A percentile compares a stretch with the other conserved stretches of the same genome.
Evolutionary conservation across 2,888 invertebrate genomes (phyloP).

Genomic region (Brachycybe producta): DNA sequence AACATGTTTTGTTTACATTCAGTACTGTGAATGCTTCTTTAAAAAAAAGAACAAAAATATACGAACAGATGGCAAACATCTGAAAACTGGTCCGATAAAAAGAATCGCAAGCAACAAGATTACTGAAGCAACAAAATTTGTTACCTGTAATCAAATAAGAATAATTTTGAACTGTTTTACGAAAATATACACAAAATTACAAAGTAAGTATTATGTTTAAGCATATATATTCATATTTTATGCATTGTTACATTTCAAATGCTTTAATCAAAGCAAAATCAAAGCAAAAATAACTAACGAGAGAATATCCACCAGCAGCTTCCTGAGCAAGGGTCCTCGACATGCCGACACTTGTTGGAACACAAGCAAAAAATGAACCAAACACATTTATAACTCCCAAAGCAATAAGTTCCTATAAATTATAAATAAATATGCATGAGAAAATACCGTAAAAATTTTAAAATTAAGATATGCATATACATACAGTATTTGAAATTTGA

Average conservation of each 20-base stretch:
- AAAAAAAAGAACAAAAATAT: conserved; percentile 7
- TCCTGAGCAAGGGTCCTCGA: conserved; percentile 13
- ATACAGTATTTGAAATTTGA: no score
- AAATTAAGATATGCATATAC: not conserved
- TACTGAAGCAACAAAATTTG: conserved; percentile 61
- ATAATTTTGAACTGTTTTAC: not conserved
- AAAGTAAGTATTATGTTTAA: not conserved
- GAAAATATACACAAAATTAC: not conserved
- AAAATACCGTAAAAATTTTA: not conserved
- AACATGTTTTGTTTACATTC: not conserved
- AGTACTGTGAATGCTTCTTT: conserved; percentile 5
- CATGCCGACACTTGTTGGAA: conserved; percentile 10
- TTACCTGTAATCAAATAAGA: conserved; percentile 43
- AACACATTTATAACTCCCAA: conserved; percentile 10
- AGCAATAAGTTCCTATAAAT: conserved; percentile 13
- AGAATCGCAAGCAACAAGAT: conserved; percentile 65
- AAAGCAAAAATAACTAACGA: conserved; percentile 2
- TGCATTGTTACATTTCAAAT: not conserved
- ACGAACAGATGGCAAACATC: conserved; percentile 60
- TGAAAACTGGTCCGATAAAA: conserved; percentile 78
- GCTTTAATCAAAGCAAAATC: not conserved
- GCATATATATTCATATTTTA: not conserved
- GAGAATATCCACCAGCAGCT: conserved; percentile 9
- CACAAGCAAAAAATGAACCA: conserved; percentile 15
- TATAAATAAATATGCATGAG: not conserved